These are phyloP conservation scores for Chydorus sphaericus DNA, from an alignment of 2,888 invertebrate species.

Conservation along the genomic window DNA sequence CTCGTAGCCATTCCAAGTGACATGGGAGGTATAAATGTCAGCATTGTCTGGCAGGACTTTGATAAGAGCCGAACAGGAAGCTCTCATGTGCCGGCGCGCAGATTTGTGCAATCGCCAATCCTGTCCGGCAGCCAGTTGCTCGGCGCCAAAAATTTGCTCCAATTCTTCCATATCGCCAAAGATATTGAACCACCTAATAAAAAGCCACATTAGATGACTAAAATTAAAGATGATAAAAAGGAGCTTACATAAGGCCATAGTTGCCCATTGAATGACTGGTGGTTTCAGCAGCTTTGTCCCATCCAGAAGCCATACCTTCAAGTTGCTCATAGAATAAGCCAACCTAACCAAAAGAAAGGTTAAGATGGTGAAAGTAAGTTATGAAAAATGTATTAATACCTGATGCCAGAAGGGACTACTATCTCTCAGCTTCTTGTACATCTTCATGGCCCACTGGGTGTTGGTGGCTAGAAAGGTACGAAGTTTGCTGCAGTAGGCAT, in stretches of 20 bases:
- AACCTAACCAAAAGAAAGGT: slow-evolving; percentile 26
- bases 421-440: slow-evolving; percentile 33
- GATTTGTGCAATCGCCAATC: slow-evolving; percentile 22
- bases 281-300: slow-evolving; percentile 48
- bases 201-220: neutral
- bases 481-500: slow-evolving; percentile 45
- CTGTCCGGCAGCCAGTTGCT: neutral
- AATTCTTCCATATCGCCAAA: slow-evolving; percentile 59
- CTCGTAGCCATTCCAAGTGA: slow-evolving; percentile 53
- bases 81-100: slow-evolving; percentile 9
- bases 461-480: slow-evolving; percentile 48
- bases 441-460: slow-evolving; percentile 42
- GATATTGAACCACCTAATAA: slow-evolving; percentile 50
- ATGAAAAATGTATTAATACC: slow-evolving; percentile 30
- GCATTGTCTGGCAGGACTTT: slow-evolving; percentile 42
- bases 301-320: slow-evolving; percentile 60
- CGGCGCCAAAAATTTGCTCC: slow-evolving; percentile 27
- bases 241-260: slow-evolving; percentile 18
- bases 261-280: slow-evolving; percentile 31
- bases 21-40: slow-evolving; percentile 58
- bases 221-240: slow-evolving; percentile 5
- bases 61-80: slow-evolving; percentile 47
- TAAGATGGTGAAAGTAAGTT: neutral
- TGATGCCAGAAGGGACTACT: slow-evolving; percentile 71
- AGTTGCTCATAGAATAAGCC: slow-evolving; percentile 60